Evolutionary conservation across 1,140 invertebrate species (phyloP).

Genomic region (Trachymyrmex septentrionalis): DNA sequence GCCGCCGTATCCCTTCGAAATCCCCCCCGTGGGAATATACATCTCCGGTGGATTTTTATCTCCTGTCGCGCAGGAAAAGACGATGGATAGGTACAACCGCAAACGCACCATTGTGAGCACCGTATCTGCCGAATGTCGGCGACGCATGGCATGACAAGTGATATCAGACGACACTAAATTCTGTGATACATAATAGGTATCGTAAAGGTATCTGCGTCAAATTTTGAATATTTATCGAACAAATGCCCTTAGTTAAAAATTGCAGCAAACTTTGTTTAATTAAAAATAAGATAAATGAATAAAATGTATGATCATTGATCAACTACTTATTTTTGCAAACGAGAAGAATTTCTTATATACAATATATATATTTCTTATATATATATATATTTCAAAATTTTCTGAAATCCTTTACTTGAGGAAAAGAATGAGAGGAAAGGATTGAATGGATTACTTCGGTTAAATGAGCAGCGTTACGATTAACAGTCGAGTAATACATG

Average conservation of each 20-base stretch:
- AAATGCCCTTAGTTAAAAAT: background rate
- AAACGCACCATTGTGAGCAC: conserved; percentile 39
- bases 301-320: background rate
- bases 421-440: background rate
- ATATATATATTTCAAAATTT: background rate
- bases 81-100: conserved; percentile 38
- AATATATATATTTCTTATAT: background rate
- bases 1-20: conserved; percentile 30
- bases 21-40: conserved; percentile 22
- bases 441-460: background rate
- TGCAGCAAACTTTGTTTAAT: background rate
- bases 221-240: background rate
- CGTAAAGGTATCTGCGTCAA: background rate
- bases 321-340: background rate
- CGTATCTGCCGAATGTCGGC: conserved; percentile 42
- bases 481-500: background rate
- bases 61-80: conserved; percentile 42
- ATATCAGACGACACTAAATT: conserved; percentile 26
- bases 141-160: conserved; percentile 29
- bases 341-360: background rate
- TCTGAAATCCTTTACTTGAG: background rate
- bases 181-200: background rate
- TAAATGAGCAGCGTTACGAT: background rate
- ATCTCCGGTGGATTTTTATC: conserved; percentile 50
- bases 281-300: background rate